Evolutionary conservation across 1,140 invertebrate species (phyloP).

Genomic region (Lepidurus apus): DNA sequence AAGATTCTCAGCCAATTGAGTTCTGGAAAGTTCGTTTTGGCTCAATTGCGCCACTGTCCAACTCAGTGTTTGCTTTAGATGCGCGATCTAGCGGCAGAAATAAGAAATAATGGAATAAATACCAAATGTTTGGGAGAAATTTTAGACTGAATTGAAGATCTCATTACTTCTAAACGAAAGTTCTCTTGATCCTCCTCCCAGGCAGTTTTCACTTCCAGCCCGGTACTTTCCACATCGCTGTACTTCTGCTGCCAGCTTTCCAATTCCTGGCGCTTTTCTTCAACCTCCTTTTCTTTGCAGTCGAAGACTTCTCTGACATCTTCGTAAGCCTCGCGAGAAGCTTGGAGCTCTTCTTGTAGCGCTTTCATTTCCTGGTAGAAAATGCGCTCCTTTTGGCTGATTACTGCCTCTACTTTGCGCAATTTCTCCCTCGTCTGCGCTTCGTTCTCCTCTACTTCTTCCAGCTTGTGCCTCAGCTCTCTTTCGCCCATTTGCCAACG

Average conservation of each 20-base stretch:
- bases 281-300: slow-evolving; percentile 33
- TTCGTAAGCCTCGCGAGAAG: slow-evolving; percentile 36
- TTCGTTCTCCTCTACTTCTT: not conserved
- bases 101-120: not conserved
- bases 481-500: not conserved
- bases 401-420: not conserved
- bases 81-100: slow-evolving; percentile 51
- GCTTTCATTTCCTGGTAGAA: slow-evolving; percentile 12
- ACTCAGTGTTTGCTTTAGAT: slow-evolving; percentile 58
- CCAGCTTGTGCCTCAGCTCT: slow-evolving; percentile 19
- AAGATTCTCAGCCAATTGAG: not conserved
- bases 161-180: slow-evolving; percentile 35
- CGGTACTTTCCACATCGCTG: slow-evolving; percentile 22
- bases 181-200: slow-evolving; percentile 33
- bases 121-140: too few species aligned
- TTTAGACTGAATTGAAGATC: slow-evolving; percentile 27
- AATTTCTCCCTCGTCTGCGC: not conserved
- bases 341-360: slow-evolving; percentile 18
- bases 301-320: slow-evolving; percentile 34
- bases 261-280: not conserved
- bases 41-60: slow-evolving; percentile 59
- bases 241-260: not conserved
- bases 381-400: slow-evolving; percentile 12
- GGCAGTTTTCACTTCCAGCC: slow-evolving; percentile 31
- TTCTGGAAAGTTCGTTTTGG: slow-evolving; percentile 44